Percentiles rank a stretch among this genome's conserved stretches.
phyloP scores from a whole-genome alignment of 2,113 vertebrate genomes.

The Datnioides undecimradiatus region DNA sequence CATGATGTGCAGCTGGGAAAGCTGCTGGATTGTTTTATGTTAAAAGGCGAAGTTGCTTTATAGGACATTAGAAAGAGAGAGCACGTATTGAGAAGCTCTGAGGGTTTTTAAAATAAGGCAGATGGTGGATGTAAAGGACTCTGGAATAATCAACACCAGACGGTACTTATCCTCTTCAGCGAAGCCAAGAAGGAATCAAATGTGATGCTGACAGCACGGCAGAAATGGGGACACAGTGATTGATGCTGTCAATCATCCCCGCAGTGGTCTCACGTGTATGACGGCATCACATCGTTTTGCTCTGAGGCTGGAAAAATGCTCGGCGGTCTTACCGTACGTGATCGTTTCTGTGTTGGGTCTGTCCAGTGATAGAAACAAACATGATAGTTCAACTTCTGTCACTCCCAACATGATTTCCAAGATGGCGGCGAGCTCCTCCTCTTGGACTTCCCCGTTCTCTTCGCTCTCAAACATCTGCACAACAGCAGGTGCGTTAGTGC shows the following conservation, averaged over 20 bases:
- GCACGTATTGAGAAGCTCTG: constrained; percentile 16
- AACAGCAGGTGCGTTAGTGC: neutral
- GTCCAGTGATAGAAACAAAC: constrained; percentile 85
- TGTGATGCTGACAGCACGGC: constrained; percentile 27
- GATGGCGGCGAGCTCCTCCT: constrained; percentile 85
- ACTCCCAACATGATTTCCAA: constrained; percentile 91
- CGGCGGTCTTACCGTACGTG: constrained; percentile 86
- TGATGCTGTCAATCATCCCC: constrained; percentile 41
- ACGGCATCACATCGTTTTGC: neutral
- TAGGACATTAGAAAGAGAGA: neutral
- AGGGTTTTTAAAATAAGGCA: constrained; percentile 37
- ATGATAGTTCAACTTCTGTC: constrained; percentile 84
- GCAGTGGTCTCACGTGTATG: neutral
- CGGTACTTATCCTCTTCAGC: constrained; percentile 32
- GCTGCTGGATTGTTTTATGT: neutral
- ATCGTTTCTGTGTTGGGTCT: constrained; percentile 79
- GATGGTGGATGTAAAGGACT: constrained; percentile 34
- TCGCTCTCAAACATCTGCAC: constrained; percentile 89
- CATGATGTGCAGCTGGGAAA: constrained; percentile 26
- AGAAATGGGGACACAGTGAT: neutral
- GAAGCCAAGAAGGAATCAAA: constrained; percentile 33
- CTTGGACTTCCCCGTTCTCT: constrained; percentile 78
- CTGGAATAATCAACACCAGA: constrained; percentile 28
- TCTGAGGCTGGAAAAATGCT: neutral
- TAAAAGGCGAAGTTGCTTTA: neutral